A percentile compares a stretch with the other conserved stretches of the same genome.
These are phyloP conservation scores for Pammene aurita DNA, from an alignment of 2,888 invertebrate genomes.

Conservation along the genomic window DNA sequence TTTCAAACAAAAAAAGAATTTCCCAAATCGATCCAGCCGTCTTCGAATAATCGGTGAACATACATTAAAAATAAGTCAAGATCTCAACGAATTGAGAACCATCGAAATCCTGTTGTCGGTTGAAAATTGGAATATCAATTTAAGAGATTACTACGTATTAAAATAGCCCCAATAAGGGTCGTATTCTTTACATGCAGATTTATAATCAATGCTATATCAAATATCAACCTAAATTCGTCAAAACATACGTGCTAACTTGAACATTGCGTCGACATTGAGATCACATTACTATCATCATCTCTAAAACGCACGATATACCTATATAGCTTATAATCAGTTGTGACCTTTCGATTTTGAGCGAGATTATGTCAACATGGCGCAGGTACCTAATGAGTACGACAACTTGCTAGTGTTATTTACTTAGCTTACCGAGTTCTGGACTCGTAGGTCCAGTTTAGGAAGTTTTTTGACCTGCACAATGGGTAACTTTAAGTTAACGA, in stretches of 20 bases:
- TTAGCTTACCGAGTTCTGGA: not conserved
- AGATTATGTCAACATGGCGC: not conserved
- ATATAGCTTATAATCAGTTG: not conserved
- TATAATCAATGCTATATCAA: not conserved
- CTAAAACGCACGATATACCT: constrained; percentile 10
- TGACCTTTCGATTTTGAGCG: not conserved
- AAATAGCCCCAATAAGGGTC: not conserved
- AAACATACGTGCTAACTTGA: constrained; percentile 3
- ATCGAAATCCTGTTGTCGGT: no score
- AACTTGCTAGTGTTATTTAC: not conserved
- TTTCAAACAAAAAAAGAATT: no score
- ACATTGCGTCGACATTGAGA: constrained; percentile 17
- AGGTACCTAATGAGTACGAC: not conserved
- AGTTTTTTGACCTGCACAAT: no score
- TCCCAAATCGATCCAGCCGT: no score
- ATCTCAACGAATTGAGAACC: no score
- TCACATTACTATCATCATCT: constrained; percentile 31
- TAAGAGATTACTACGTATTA: no score
- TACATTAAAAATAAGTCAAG: no score
- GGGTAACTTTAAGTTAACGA: no score
- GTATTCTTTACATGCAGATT: not conserved
- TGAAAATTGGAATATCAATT: no score
- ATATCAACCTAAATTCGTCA: constrained; percentile 14
- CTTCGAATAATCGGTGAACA: no score
- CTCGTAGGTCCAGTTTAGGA: not conserved